Evolutionary conservation across 2,797 vertebrate species (phyloP).

Genomic region (Sebastes melanostomus): DNA sequence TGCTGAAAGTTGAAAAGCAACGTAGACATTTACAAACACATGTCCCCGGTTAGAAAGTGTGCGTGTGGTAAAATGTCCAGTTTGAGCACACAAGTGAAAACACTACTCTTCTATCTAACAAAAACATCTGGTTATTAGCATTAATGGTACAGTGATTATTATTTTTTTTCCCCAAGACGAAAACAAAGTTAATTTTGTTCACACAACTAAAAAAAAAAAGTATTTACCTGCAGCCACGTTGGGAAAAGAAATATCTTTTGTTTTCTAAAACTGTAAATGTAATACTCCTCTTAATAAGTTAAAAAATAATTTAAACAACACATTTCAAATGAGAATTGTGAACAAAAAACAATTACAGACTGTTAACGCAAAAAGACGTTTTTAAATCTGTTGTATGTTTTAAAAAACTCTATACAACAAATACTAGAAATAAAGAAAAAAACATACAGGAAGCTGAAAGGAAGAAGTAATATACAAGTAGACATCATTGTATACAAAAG

Average conservation of each 20-base stretch:
- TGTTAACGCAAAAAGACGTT: slow-evolving; percentile 29
- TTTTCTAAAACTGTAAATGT: slow-evolving; percentile 54
- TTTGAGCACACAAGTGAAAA: slow-evolving; percentile 59
- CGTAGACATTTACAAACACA: background rate
- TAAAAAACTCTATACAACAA: slow-evolving; percentile 62
- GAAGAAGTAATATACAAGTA: slow-evolving; percentile 61
- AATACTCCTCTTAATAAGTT: slow-evolving; percentile 80
- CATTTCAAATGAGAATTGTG: slow-evolving; percentile 63
- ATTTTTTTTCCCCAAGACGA: slow-evolving; percentile 34
- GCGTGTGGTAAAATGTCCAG: slow-evolving; percentile 39
- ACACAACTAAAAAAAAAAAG: slow-evolving; percentile 32
- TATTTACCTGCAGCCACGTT: slow-evolving; percentile 59
- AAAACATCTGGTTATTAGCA: slow-evolving; percentile 52
- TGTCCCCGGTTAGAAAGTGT: slow-evolving; percentile 5
- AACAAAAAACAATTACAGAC: slow-evolving; percentile 50
- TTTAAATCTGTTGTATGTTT: slow-evolving; percentile 50
- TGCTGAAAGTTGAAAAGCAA: slow-evolving; percentile 6
- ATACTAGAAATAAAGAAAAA: slow-evolving; percentile 56
- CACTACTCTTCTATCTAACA: slow-evolving; percentile 54
- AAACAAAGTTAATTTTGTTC: slow-evolving; percentile 29
- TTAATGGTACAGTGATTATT: slow-evolving; percentile 41
- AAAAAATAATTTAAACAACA: slow-evolving; percentile 81
- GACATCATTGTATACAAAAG: slow-evolving; percentile 79
- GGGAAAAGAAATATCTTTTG: slow-evolving; percentile 4
- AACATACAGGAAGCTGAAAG: slow-evolving; percentile 66